Conservation (phyloP, 2,113 vertebrate species). For the Numida meleagris region DNA sequence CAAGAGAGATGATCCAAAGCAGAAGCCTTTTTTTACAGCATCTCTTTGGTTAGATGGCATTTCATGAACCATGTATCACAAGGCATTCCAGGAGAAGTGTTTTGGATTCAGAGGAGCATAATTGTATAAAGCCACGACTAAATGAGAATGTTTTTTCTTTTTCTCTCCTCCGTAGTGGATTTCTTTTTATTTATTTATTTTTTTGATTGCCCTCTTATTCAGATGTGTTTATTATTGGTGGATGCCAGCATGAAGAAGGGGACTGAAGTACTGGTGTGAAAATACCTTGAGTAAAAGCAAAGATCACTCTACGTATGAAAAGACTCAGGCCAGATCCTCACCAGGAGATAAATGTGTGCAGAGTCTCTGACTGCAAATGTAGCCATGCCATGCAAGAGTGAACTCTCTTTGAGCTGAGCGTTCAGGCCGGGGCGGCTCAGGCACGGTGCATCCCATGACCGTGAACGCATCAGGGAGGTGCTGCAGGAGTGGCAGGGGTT, state of each 20-base stretch:
- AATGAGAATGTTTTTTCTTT: background rate
- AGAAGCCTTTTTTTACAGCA: background rate
- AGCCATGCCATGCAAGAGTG: background rate
- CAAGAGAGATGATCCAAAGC: background rate
- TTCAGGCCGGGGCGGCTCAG: background rate
- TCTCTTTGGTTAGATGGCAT: background rate
- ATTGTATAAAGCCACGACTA: background rate
- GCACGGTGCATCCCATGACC: background rate
- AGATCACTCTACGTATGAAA: background rate
- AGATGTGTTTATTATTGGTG: background rate
- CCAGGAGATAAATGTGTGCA: background rate
- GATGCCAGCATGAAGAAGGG: background rate
- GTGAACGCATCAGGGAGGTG: accelerated
- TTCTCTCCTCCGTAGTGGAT: background rate
- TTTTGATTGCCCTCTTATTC: background rate
- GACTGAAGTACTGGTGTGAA: background rate
- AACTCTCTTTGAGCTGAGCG: accelerated
- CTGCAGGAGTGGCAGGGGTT: background rate
- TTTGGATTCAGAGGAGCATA: background rate
- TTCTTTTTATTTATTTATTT: background rate
- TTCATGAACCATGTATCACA: background rate
- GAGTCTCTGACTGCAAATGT: background rate
- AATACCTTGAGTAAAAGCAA: background rate
- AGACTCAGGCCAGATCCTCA: background rate
- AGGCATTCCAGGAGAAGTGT: background rate